Evolutionary conservation across 2,888 invertebrate genomes (phyloP), one percentile per base, ranked within the genome.

Genomic region (Synergus gifuensis): DNA sequence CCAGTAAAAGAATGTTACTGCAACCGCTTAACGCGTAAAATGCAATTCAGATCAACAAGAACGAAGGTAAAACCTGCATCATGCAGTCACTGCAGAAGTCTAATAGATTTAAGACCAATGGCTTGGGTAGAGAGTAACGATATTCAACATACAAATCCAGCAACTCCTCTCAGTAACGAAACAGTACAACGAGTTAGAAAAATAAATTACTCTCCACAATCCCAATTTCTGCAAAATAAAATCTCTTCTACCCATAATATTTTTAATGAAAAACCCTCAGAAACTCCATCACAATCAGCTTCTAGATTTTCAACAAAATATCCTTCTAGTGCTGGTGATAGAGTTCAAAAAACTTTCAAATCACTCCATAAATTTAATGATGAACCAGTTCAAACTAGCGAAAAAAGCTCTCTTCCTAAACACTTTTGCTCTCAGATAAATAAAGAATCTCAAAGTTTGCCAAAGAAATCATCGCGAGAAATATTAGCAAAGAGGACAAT

Each of bases 1-100:
- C 87, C 89, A 12, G 85, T 89, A 4, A 88, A 87, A 76, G 89
- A 84, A 42, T 91, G 91, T 79, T 91, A 91, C 60, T 91, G 91
- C 73, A 78, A 86, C 62, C 28, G 76, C 1, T 83, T 85, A n/a
- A 44, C 54, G 4, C 81, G 78, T 62, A 86, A 87, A 69, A 18
- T 79, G 14, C 83, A 85, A 22, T 46, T 64, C 9, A 78, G 78
- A 77, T 80, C 87, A 28, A 69, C 78, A 8, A 85, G 77, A 79
- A 84, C 80, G 0, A 82, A 73, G 8, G 58, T 77, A 3, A 87
- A 83, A 42, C 66, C 84, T 16, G 66, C 66, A 9, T 76, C 82
- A n/a, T 84, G 85, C 36, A 81, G 81, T 64, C 69, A 79, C 36
- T 86, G 85, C 44, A 85, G 63, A 78, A 87, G 81, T 73, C 66